Percentiles rank a stretch among this genome's conserved stretches.
Evolutionary conservation across 2,113 vertebrate genomes (phyloP).

Genomic region (Burhinus oedicnemus): DNA sequence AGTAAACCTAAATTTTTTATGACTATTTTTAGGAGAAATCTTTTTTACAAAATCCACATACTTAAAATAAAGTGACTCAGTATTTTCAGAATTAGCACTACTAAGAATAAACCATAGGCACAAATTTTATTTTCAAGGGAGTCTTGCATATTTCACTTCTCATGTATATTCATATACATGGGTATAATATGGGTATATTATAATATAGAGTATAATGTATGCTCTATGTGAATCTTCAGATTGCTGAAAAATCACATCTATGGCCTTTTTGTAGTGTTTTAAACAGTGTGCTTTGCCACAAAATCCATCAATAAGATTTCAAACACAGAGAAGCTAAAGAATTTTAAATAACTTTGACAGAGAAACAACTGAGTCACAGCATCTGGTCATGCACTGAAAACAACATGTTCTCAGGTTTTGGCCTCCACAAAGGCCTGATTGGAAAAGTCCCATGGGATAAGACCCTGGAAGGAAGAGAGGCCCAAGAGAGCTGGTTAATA

Average conservation of each 20-base stretch:
- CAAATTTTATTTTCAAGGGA: neutral
- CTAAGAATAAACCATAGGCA: neutral
- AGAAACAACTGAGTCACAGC: neutral
- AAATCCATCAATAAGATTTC: neutral
- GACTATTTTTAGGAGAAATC: neutral
- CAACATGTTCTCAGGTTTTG: neutral
- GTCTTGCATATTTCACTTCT: neutral
- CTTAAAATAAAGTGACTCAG: neutral
- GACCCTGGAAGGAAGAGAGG: neutral
- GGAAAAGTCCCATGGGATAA: neutral
- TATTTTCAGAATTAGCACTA: neutral
- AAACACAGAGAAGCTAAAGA: neutral
- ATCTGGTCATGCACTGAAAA: neutral
- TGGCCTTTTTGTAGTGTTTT: neutral
- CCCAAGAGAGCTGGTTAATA: neutral
- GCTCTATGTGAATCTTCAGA: neutral
- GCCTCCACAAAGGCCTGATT: neutral
- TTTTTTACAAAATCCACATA: neutral
- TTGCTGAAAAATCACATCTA: neutral
- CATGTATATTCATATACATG: neutral
- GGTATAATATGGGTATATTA: neutral
- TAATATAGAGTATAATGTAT: neutral
- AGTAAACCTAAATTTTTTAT: neutral
- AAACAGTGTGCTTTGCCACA: neutral
- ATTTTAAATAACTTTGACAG: neutral